Evolutionary conservation across 2,797 vertebrate species (phyloP).

Genomic region (Danio aesculapii): DNA sequence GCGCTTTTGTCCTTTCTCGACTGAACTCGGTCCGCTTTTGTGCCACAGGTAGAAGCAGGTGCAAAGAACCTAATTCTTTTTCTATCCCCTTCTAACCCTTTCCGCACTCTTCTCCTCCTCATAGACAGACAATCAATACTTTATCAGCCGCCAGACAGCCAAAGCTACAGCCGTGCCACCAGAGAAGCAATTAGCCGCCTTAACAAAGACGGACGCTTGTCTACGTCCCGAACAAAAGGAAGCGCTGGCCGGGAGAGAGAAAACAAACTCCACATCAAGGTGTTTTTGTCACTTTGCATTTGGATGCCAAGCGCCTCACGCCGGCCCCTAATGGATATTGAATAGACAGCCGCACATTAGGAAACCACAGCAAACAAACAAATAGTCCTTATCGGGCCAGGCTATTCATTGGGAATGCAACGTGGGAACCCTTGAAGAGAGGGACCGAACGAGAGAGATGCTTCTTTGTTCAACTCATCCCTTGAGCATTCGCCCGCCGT

Average conservation of each 20-base stretch:
- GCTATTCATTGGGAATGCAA: slow-evolving; percentile 62
- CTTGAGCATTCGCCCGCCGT: slow-evolving; percentile 20
- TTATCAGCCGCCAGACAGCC: slow-evolving; percentile 63
- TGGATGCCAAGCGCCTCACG: slow-evolving; percentile 44
- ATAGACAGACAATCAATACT: slow-evolving; percentile 64
- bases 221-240: slow-evolving; percentile 57
- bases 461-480: slow-evolving; percentile 43
- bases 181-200: slow-evolving; percentile 62
- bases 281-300: slow-evolving; percentile 64
- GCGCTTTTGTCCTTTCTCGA: slow-evolving; percentile 15
- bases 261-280: slow-evolving; percentile 64
- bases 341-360: slow-evolving; percentile 61
- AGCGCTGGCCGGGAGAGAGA: slow-evolving; percentile 23
- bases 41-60: slow-evolving; percentile 52
- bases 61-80: slow-evolving; percentile 56
- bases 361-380: slow-evolving; percentile 61
- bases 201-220: slow-evolving; percentile 64
- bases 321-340: slow-evolving; percentile 61
- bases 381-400: slow-evolving; percentile 54
- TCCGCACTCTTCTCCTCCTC: slow-evolving; percentile 37
- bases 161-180: slow-evolving; percentile 53
- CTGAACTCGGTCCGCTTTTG: slow-evolving; percentile 45
- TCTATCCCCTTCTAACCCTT: slow-evolving; percentile 51
- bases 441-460: slow-evolving; percentile 32
- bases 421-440: slow-evolving; percentile 49